Conservation (phyloP, 2,888 invertebrate species). For the Lasioglossum malachurum region DNA sequence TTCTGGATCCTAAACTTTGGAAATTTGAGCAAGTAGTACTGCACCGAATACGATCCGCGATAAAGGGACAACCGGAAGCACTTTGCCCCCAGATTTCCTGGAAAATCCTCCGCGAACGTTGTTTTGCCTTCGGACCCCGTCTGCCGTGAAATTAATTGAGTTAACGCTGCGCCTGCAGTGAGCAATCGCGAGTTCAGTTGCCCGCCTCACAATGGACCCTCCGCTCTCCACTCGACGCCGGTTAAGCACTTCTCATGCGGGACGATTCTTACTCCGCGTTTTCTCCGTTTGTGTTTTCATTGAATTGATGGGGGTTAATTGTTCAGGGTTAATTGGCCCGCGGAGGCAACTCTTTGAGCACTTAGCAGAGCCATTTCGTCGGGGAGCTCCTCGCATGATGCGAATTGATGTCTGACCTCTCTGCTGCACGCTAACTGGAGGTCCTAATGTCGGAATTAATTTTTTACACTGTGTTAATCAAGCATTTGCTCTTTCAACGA, state of each 20-base stretch:
- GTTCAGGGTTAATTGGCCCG: slow-evolving; percentile 7
- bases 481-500: background rate
- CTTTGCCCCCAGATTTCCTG: background rate
- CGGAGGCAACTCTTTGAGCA: slow-evolving; percentile 2
- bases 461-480: background rate
- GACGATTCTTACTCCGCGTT: slow-evolving; percentile 14
- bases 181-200: slow-evolving; percentile 17
- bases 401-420: background rate
- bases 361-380: background rate
- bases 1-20: background rate
- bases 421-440: background rate
- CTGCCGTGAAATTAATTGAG: slow-evolving; percentile 5
- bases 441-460: background rate
- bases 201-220: slow-evolving; percentile 19
- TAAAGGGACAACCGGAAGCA: background rate
- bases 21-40: background rate
- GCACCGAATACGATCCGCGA: background rate
- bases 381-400: background rate
- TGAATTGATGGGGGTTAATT: slow-evolving; percentile 19
- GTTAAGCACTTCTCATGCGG: slow-evolving; percentile 23
- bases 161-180: slow-evolving; percentile 26
- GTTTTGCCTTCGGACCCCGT: background rate
- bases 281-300: background rate
- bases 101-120: background rate
- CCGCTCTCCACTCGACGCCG: background rate